Percentiles rank a stretch among this genome's conserved stretches.
phyloP scores from a whole-genome alignment of 2,888 invertebrate genomes.

The Belgica antarctica region DNA sequence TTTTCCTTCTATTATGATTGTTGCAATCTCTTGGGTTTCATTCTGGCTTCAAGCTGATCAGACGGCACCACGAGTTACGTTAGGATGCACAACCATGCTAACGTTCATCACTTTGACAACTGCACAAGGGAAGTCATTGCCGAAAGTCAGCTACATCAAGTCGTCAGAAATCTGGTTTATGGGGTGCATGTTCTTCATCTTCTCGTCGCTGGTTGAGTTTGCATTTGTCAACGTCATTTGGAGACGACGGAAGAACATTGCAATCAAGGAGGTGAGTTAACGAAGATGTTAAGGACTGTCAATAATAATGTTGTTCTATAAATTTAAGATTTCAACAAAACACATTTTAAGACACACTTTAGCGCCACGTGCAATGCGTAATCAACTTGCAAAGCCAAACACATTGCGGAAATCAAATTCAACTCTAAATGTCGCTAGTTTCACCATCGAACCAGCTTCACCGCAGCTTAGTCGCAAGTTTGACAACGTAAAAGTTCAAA shows the following conservation, averaged over 20 bases:
- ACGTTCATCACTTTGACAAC: conserved; percentile 85
- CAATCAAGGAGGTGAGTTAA: conserved; percentile 50
- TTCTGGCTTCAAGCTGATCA: conserved; percentile 88
- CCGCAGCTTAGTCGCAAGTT: too few relatives aligned
- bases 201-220: conserved; percentile 81
- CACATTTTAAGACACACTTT: conserved; percentile 78
- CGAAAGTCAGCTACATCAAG: conserved; percentile 86
- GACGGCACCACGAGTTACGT: conserved; percentile 75
- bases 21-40: conserved; percentile 84
- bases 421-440: conserved; percentile 65
- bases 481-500: too few relatives aligned
- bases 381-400: conserved; percentile 52
- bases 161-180: conserved; percentile 89
- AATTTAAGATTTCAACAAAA: background rate
- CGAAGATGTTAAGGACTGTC: background rate
- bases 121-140: conserved; percentile 78
- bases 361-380: conserved; percentile 72
- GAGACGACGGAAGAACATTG: conserved; percentile 65
- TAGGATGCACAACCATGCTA: conserved; percentile 58
- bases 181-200: conserved; percentile 79
- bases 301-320: background rate
- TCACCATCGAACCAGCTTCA: too few relatives aligned
- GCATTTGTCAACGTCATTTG: conserved; percentile 88
- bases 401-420: conserved; percentile 67
- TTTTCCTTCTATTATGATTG: conserved; percentile 81